Conservation (phyloP, 2,888 invertebrate species). For the Eristalis tenax region DNA sequence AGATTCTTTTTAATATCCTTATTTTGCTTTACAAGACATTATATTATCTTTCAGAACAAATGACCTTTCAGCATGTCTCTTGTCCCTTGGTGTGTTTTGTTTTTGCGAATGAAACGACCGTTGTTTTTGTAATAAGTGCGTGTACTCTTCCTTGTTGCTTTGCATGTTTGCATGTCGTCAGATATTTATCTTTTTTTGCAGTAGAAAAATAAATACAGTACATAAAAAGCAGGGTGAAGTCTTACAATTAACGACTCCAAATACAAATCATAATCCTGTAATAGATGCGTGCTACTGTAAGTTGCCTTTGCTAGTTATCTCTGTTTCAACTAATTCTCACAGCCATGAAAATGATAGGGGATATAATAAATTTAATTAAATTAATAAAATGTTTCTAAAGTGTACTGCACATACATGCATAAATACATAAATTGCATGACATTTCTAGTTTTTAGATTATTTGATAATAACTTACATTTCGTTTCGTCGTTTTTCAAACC, state of each 20-base stretch:
- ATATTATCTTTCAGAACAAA: conserved; percentile 63
- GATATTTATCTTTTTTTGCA: conserved; percentile 67
- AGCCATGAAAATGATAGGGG: conserved; percentile 26
- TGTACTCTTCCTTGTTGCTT: conserved; percentile 64
- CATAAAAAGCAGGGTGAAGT: conserved; percentile 64
- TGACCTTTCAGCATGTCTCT: conserved; percentile 64
- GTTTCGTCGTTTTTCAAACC: background rate
- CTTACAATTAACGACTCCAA: conserved; percentile 66
- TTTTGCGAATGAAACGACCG: conserved; percentile 40
- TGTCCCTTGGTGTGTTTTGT: conserved; percentile 41
- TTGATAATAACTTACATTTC: conserved; percentile 29
- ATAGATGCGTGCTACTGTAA: conserved; percentile 55
- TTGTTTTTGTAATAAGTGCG: conserved; percentile 62
- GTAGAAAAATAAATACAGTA: conserved; percentile 63
- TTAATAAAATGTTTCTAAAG: conserved; percentile 21
- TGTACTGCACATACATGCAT: background rate
- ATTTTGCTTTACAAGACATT: conserved; percentile 64
- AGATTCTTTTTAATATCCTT: conserved; percentile 52
- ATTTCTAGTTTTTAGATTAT: conserved; percentile 48
- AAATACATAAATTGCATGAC: conserved; percentile 46
- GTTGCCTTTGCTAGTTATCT: conserved; percentile 18
- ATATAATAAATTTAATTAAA: conserved; percentile 63
- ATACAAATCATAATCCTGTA: conserved; percentile 60
- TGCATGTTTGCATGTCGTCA: conserved; percentile 68
- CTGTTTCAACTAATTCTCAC: conserved; percentile 14